phyloP scores from a whole-genome alignment of 2,888 invertebrate genomes.

The Thecophora atra region DNA sequence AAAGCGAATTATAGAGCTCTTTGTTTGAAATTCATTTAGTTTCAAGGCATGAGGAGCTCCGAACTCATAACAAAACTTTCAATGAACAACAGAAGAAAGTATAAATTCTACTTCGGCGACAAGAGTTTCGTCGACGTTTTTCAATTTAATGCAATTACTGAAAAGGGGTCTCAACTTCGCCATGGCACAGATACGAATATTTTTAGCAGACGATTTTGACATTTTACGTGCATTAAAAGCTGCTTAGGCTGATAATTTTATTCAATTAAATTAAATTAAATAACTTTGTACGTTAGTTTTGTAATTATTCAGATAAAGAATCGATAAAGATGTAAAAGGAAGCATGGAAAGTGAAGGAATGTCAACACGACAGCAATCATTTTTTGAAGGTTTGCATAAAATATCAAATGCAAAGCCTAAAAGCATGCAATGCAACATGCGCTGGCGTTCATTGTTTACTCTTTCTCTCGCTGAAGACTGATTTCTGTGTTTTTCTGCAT shows the following conservation, averaged over 20 bases:
- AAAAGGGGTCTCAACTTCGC: too few species aligned
- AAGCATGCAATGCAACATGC: not conserved
- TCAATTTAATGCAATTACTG: too few species aligned
- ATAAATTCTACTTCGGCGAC: too few species aligned
- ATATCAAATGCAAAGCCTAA: not conserved
- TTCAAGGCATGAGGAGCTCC: too few species aligned
- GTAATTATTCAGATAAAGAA: too few species aligned
- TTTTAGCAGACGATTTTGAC: not conserved
- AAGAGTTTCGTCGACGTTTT: too few species aligned
- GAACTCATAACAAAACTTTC: too few species aligned
- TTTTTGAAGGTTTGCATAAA: not conserved
- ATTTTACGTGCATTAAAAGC: not conserved
- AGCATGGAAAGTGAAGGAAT: not conserved
- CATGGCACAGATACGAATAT: too few species aligned
- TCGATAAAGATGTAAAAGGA: not conserved
- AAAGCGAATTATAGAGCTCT: not conserved
- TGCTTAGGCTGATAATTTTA: not conserved
- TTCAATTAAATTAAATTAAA: slow-evolving; percentile 6
- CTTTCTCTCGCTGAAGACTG: not conserved
- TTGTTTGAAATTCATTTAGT: not conserved
- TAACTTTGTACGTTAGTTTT: slow-evolving; percentile 18
- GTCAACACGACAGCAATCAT: not conserved
- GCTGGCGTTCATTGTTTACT: too few species aligned
- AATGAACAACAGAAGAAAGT: too few species aligned
- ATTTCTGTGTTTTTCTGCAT: not conserved